Conservation (phyloP, 2,113 vertebrate species). For the Sula dactylatra region DNA sequence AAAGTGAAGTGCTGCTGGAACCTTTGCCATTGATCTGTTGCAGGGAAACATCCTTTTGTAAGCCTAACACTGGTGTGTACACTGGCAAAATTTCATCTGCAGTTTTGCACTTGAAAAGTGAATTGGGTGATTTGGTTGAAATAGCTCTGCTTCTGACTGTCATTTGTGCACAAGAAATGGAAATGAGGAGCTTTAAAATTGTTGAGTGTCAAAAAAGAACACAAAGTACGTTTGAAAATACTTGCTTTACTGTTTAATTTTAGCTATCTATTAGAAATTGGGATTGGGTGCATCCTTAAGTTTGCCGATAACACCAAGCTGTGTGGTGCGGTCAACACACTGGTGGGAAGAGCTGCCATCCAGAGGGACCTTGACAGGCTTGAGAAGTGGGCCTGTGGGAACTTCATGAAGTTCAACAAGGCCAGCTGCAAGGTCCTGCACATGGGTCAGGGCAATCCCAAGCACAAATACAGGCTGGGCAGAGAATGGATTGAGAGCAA, state of each 20-base stretch:
- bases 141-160: neutral
- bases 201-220: neutral
- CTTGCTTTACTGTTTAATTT: neutral
- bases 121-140: neutral
- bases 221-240: neutral
- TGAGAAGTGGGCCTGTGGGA: too few relatives aligned
- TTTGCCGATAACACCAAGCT: neutral
- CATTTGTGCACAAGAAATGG: neutral
- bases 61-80: neutral
- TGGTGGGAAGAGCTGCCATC: neutral
- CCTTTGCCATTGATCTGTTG: accelerated
- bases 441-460: too few relatives aligned
- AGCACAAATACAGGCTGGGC: too few relatives aligned
- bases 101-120: neutral
- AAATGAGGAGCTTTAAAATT: neutral
- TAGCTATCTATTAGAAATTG: neutral
- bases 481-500: too few relatives aligned
- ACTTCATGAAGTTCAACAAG: too few relatives aligned
- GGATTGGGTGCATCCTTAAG: neutral
- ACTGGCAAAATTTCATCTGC: neutral
- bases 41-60: neutral
- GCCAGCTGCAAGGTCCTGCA: too few relatives aligned
- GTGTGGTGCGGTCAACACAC: neutral
- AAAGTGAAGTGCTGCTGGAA: neutral
- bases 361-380: neutral